Base-by-base conservation (phyloP, 2,113 vertebrate genomes). In the Corythoichthys haematopterus region DNA sequence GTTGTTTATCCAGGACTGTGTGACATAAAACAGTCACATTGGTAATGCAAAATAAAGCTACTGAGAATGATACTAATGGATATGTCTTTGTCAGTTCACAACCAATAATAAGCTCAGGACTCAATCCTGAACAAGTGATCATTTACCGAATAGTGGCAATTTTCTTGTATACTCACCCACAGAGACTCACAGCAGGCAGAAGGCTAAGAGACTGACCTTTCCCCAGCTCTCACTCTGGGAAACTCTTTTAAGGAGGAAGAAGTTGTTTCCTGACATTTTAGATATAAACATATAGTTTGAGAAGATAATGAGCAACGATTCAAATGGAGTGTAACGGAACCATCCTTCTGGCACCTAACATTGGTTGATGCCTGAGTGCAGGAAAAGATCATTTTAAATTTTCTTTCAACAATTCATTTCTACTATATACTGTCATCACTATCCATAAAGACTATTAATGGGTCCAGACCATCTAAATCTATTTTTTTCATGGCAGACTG, bases 191-290 rank as follows among this genome's bases (percentile, higher is more conserved):
- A 35, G 53, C 33, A 14, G 33, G 53, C 12, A 56, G 4, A 28
- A 14, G 12, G 53, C 53, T 56, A 13, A 33, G 53, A 56, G 53
- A 4, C 53, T 56, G 53, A 56, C 53, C 53, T 56, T 56, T 33
- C 53, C 53, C 53, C 53, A 14, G 28, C 28, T 35, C 53, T 36
- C 53, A 35, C 53, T 56, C 53, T 56, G 53, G 53, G 53, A 56
- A 56, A 56, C 53, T 56, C 28, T 13, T 56, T 4, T 12, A 35
- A 28, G 33, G 53, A 56, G 51, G 20, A 53, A 53, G 3, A 56
- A 56, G 28, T 36, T 36, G 53, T 56, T 56, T 56, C 53, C 53
- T 6, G 53, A 56, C 53, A 56, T 56, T 56, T 56, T 14, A 28
- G 20, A 53, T 28, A 53, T 9, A 56, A 56, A 56, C 20, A 53